phyloP scores from a whole-genome alignment of 2,113 vertebrate genomes.

The Pelusios castaneus region DNA sequence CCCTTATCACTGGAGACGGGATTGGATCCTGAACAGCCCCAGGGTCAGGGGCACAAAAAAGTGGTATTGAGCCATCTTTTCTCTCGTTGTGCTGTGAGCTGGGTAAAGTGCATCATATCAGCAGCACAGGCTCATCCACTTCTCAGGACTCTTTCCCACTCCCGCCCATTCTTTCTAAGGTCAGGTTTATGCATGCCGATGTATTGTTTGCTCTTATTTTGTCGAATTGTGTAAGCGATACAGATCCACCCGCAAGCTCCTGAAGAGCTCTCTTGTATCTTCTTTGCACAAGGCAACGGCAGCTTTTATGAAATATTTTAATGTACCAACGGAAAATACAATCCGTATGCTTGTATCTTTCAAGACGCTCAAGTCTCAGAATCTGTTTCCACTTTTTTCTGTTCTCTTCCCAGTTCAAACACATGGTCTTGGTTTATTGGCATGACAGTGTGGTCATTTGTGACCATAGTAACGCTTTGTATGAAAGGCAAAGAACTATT shows the following conservation, averaged over 20 bases:
- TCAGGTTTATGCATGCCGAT: not conserved
- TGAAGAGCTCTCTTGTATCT: not conserved
- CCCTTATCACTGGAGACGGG: not conserved
- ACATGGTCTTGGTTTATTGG: not conserved
- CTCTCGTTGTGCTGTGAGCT: not conserved
- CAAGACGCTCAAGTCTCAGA: not conserved
- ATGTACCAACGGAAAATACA: rapidly evolving
- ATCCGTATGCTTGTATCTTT: not conserved
- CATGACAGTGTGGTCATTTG: not conserved
- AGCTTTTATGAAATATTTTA: not conserved
- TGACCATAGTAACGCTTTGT: not conserved
- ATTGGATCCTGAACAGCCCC: not conserved
- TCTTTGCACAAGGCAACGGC: not conserved
- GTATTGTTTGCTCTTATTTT: not conserved
- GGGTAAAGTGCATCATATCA: not conserved
- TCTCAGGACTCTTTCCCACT: rapidly evolving
- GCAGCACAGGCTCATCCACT: not conserved
- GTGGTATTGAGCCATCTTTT: not conserved
- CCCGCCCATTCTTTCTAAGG: not conserved
- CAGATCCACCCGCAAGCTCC: not conserved
- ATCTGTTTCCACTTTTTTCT: not conserved
- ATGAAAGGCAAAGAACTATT: not conserved
- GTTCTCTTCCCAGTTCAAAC: not conserved
- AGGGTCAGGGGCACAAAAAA: rapidly evolving
- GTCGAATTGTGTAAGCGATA: rapidly evolving